Conservation (phyloP, 1,140 invertebrate species). For the Macrotrachela quadricornifera region DNA sequence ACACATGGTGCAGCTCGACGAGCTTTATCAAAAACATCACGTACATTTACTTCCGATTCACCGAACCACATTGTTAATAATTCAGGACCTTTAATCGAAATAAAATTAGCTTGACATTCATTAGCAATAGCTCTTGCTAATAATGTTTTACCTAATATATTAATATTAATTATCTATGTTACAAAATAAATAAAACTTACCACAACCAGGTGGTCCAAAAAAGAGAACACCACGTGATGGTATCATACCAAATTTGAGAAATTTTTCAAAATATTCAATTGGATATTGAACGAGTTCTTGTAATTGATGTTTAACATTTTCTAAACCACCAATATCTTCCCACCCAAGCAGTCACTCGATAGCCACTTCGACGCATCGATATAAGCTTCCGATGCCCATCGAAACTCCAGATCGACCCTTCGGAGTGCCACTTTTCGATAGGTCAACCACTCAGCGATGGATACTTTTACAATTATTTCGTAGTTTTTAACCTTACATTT, state of each 20-base stretch:
- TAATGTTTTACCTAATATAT: constrained; percentile 51
- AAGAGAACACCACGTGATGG: constrained; percentile 93
- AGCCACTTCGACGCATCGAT: too few relatives aligned
- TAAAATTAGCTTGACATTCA: constrained; percentile 98
- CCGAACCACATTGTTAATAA: constrained; percentile 99
- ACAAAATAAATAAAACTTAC: constrained; percentile 18
- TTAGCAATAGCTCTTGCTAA: constrained; percentile 98
- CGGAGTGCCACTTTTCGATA: too few relatives aligned
- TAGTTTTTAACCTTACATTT: too few relatives aligned
- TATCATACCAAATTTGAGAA: constrained; percentile 99
- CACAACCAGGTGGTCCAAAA: constrained; percentile 73
- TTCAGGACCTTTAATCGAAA: constrained; percentile 96
- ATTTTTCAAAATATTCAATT: constrained; percentile 98
- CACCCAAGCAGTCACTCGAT: too few relatives aligned
- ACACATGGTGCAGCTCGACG: constrained; percentile 96
- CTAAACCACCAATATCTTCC: constrained; percentile 88
- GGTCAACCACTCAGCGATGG: too few relatives aligned
- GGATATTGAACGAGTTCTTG: constrained; percentile 94
- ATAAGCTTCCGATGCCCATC: too few relatives aligned
- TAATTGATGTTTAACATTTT: constrained; percentile 85
- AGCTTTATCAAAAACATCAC: constrained; percentile 98
- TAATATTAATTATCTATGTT: too few relatives aligned
- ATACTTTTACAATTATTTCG: too few relatives aligned
- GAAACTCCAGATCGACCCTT: too few relatives aligned
- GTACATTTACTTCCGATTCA: constrained; percentile 95